Percentiles rank a stretch among this genome's conserved stretches.
phyloP scores from a whole-genome alignment of 2,888 invertebrate genomes.

The Drosophila mercatorum region DNA sequence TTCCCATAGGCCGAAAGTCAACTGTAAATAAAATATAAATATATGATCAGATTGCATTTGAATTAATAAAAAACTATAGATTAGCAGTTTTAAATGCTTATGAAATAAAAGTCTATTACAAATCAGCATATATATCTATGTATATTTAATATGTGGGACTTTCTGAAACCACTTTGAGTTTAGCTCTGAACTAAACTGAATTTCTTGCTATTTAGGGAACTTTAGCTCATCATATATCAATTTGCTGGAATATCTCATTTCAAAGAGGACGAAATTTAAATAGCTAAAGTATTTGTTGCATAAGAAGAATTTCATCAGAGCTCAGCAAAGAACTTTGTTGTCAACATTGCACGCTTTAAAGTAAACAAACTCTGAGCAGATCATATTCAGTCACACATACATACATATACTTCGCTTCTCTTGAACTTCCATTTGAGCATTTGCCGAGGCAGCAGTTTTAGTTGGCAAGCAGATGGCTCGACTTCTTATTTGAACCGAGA shows the following conservation, averaged over 20 bases:
- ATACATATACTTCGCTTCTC: not conserved
- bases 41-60: not conserved
- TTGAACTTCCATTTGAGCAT: conserved; percentile 6
- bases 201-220: too few species aligned
- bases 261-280: not conserved
- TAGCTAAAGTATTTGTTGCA: not conserved
- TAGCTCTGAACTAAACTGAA: too few species aligned
- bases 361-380: not conserved
- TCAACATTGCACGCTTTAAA: not conserved
- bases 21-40: not conserved
- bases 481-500: not conserved
- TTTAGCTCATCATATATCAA: too few species aligned
- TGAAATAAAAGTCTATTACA: not conserved
- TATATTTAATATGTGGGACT: not conserved
- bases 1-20: not conserved
- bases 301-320: not conserved
- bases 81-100: not conserved
- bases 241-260: too few species aligned
- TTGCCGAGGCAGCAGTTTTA: conserved; percentile 13
- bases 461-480: not conserved
- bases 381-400: not conserved
- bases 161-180: too few species aligned
- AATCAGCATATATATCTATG: not conserved
- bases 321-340: not conserved
- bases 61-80: not conserved